Evolutionary conservation across 2,797 vertebrate species (phyloP).

Genomic region (Peromyscus eremicus): DNA sequence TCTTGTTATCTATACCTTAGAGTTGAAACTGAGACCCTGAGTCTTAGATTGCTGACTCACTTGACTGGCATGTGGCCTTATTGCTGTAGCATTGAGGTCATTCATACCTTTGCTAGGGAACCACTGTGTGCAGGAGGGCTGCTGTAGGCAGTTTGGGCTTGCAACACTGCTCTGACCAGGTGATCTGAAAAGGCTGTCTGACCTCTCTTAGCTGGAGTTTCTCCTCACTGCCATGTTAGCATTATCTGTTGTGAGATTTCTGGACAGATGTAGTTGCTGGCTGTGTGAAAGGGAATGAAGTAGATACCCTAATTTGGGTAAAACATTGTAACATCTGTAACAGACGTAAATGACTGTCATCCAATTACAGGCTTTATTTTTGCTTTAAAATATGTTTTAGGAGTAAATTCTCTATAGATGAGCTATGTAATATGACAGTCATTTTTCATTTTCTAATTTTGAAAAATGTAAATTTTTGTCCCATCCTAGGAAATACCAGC

Average conservation of each 20-base stretch:
- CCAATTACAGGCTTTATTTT: conserved; percentile 16
- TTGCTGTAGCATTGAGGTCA: background rate
- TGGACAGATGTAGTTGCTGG: background rate
- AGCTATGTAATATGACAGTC: background rate
- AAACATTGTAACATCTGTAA: background rate
- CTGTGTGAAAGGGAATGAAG: background rate
- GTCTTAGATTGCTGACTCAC: background rate
- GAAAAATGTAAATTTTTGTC: background rate
- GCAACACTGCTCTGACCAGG: background rate
- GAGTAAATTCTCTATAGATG: conserved; percentile 24
- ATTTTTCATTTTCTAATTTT: conserved; percentile 35
- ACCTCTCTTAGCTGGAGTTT: background rate
- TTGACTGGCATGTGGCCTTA: background rate
- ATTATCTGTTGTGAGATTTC: conserved; percentile 2
- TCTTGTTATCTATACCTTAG: background rate
- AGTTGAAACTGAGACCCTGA: background rate
- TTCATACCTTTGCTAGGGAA: background rate
- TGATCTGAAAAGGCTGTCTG: background rate
- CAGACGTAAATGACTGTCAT: background rate
- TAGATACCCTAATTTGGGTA: conserved; percentile 17
- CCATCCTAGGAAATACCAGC: background rate
- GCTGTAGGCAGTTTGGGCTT: background rate
- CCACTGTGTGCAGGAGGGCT: background rate
- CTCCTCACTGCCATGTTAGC: background rate
- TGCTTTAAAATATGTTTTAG: conserved; percentile 19